Base-by-base conservation (phyloP, 2,888 invertebrate genomes). In the Catotricha subobsoleta region DNA sequence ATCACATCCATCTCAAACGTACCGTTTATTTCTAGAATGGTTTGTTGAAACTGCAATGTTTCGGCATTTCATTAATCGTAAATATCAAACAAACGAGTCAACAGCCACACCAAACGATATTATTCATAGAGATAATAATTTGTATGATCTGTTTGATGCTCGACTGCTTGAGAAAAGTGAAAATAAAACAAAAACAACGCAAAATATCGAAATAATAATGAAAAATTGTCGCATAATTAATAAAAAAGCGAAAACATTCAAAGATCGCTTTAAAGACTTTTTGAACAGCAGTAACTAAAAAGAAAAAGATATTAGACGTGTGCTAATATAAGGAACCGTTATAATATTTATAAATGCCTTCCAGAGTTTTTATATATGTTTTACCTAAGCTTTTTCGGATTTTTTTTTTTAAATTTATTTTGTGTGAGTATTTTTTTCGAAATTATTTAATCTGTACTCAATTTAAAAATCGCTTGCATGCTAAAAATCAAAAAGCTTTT, bases 11-110 rank as follows among this genome's bases (percentile, higher is more conserved):
- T 72, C 78, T 0, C 75, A 76, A 54, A 73, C 74, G 37, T 68
- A 75, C 28, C 73, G 76, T 47, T 72, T 75, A 50, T 84, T 87
- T 58, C 64, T 87, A 1, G 80, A 83, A 48, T 87, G 86, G 86
- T 87, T 88, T 60, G 74, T 79, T 0, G 83, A 87, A 55, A 86
- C 86, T 0, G 79, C 83, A 2, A 83, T 87, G 81, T 87, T 87
- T 58, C 72, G 76, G 46, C 71, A 76, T 39, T 86, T 80, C 43
- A 43, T 46, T 19, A 43, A 45, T 36, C 30, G 40, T 30, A 43
- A 44, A 35, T 43, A 37, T 25, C 2, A 34, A 16, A 16, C 41
- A 27, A 34, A 41, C 19, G 19, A 37, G 12, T 8, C 13, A 21
- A 21, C 27, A 15, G 15, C 23, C 15, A 36, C 23, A 19, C n/a